A percentile compares a stretch with the other conserved stretches of the same genome.
Evolutionary conservation across 2,888 invertebrate genomes (phyloP).

Genomic region (Hemithea aestivaria): DNA sequence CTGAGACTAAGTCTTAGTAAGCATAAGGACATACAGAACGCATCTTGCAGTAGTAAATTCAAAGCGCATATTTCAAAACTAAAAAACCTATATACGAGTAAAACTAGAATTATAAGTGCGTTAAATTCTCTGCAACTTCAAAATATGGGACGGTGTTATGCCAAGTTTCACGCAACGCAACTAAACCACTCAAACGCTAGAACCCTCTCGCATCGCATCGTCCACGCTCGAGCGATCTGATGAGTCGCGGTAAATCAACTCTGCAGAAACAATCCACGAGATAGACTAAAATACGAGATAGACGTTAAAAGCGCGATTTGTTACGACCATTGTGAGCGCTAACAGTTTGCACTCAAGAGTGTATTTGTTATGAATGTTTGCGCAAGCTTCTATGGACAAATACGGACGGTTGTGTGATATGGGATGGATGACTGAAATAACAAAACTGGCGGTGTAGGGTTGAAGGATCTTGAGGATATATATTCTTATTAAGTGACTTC

Average conservation of each 20-base stretch:
- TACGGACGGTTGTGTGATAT: constrained; percentile 9
- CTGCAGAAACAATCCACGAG: constrained; percentile 24
- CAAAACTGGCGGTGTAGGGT: no score
- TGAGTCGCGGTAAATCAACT: constrained; percentile 30
- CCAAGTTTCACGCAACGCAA: no score
- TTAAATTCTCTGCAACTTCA: no score
- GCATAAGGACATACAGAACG: no score
- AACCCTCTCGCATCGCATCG: constrained; percentile 22
- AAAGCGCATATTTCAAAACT: no score
- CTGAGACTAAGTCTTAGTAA: no score
- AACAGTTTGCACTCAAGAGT: constrained; percentile 25
- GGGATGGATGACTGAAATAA: constrained; percentile 15
- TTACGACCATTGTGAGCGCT: constrained; percentile 29
- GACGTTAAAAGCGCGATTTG: constrained; percentile 35
- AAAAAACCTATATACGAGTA: no score
- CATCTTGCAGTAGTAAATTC: no score
- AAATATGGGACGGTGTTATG: no score
- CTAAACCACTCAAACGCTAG: constrained; percentile 5
- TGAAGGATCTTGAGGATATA: no score
- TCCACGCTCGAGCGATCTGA: constrained; percentile 26
- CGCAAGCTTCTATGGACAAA: constrained; percentile 3
- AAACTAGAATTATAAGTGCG: no score
- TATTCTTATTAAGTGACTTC: no score
- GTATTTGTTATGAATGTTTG: constrained; percentile 7
- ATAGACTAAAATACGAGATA: constrained; percentile 26